phyloP scores from a whole-genome alignment of 1,140 invertebrate species.

The Spodoptera litura region DNA sequence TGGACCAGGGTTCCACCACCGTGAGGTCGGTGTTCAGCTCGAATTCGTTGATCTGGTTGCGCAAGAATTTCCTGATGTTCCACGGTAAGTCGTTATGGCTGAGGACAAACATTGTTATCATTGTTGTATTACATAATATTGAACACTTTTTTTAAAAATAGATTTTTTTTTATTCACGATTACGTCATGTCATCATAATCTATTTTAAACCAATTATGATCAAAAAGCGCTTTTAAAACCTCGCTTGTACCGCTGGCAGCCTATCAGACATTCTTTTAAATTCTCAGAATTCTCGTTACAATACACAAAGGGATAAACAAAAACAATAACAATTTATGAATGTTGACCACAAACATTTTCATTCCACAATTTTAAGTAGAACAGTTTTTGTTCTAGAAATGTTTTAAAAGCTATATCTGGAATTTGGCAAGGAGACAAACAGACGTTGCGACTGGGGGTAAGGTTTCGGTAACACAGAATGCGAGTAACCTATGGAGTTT shows the following conservation, averaged over 20 bases:
- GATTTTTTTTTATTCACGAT: no score
- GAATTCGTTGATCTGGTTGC: slow-evolving; percentile 91
- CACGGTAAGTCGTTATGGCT: slow-evolving; percentile 95
- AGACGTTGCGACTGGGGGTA: neutral
- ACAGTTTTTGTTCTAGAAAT: slow-evolving; percentile 22
- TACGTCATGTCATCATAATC: no score
- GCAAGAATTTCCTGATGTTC: slow-evolving; percentile 93
- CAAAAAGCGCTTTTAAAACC: no score
- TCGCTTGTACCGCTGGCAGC: no score
- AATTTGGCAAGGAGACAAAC: slow-evolving; percentile 23
- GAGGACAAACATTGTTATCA: slow-evolving; percentile 54
- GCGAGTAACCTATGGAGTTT: no score
- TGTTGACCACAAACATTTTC: slow-evolving; percentile 27
- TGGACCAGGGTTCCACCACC: slow-evolving; percentile 90
- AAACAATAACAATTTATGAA: slow-evolving; percentile 31
- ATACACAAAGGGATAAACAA: slow-evolving; percentile 4
- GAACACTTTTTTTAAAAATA: no score
- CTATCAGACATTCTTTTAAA: neutral
- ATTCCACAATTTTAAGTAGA: slow-evolving; percentile 13
- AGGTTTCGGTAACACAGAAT: neutral
- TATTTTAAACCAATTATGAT: no score
- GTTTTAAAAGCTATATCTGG: slow-evolving; percentile 38
- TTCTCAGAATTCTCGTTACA: neutral
- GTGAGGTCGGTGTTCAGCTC: slow-evolving; percentile 90
- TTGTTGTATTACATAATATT: neutral